phyloP scores from a whole-genome alignment of 2,888 invertebrate species.

The Schizaphis graminum region DNA sequence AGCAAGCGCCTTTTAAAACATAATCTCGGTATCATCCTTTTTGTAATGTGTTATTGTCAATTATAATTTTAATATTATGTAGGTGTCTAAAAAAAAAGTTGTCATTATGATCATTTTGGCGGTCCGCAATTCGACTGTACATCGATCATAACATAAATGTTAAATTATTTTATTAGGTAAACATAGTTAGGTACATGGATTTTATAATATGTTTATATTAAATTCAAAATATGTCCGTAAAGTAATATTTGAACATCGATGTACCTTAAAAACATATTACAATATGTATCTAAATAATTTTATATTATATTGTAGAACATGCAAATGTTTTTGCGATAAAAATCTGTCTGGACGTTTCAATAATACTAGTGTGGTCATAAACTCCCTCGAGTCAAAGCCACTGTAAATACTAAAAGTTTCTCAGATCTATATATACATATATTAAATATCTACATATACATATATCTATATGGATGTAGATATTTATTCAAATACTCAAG shows the following conservation, averaged over 20 bases:
- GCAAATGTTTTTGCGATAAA: constrained; percentile 11
- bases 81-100: background rate
- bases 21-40: background rate
- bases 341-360: constrained; percentile 42
- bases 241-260: background rate
- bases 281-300: background rate
- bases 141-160: background rate
- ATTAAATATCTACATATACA: background rate
- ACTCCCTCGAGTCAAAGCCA: background rate
- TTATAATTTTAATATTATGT: background rate
- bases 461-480: background rate
- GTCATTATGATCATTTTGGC: background rate
- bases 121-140: background rate
- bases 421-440: background rate
- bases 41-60: background rate
- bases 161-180: background rate
- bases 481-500: constrained; percentile 31
- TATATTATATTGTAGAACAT: background rate
- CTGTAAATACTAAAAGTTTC: constrained; percentile 50
- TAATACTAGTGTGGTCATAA: constrained; percentile 20
- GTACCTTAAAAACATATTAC: background rate
- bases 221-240: background rate
- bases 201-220: background rate
- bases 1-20: background rate
- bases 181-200: background rate